These are phyloP conservation scores for Cuniculus paca DNA, from an alignment of 2,797 vertebrate genomes.

Conservation along the genomic window DNA sequence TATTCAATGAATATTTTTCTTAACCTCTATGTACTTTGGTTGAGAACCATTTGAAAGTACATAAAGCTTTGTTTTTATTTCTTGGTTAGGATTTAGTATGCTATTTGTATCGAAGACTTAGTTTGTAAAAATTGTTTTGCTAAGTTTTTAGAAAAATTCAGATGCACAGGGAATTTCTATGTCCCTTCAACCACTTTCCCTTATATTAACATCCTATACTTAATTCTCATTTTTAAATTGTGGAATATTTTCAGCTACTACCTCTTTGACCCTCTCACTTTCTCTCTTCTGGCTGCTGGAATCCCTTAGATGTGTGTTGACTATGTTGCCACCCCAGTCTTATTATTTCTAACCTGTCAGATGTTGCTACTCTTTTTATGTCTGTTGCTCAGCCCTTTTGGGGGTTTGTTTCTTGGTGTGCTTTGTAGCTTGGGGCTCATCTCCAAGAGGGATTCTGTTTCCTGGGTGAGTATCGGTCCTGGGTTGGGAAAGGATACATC, in stretches of 20 bases:
- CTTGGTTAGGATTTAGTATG: neutral
- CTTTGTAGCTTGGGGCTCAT: constrained; percentile 1
- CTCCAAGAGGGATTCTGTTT: neutral
- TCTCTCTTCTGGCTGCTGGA: neutral
- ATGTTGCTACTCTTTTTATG: neutral
- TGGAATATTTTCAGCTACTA: neutral
- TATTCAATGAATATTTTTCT: neutral
- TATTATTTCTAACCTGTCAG: neutral
- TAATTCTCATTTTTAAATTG: constrained; percentile 24
- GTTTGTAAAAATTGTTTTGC: neutral
- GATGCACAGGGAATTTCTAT: neutral
- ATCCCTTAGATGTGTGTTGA: neutral
- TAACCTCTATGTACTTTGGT: neutral
- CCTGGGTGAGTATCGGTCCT: neutral
- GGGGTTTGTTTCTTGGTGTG: neutral
- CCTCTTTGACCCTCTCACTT: neutral
- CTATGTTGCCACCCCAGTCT: neutral
- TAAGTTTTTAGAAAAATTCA: constrained; percentile 31
- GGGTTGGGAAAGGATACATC: neutral
- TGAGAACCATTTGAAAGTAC: neutral
- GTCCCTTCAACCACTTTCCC: neutral
- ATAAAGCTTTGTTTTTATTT: neutral
- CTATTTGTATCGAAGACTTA: neutral
- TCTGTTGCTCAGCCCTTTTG: neutral
- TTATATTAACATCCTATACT: neutral